Conservation (phyloP, 2,888 invertebrate genomes). For the Phengaris alcon region DNA sequence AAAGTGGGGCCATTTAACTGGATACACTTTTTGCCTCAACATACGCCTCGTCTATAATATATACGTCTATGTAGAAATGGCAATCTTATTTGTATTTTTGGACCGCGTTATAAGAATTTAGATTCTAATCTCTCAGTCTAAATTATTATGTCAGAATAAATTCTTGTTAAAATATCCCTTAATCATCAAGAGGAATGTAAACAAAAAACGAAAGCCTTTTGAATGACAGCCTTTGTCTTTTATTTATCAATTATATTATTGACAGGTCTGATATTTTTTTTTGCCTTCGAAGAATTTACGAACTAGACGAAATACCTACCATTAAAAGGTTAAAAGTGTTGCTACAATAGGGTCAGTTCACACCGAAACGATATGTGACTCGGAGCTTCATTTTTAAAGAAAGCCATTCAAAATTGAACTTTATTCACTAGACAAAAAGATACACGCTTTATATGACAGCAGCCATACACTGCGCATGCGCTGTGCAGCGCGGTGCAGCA, state of each 20-base stretch:
- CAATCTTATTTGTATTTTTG: neutral
- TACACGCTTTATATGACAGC: too few relatives aligned
- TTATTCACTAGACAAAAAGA: too few relatives aligned
- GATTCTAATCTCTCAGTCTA: neutral
- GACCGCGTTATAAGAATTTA: neutral
- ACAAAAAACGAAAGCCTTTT: slow-evolving; percentile 18
- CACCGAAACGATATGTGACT: too few relatives aligned
- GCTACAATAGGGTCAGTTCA: too few relatives aligned
- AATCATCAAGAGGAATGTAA: slow-evolving; percentile 19
- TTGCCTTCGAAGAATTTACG: neutral
- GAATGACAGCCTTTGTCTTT: slow-evolving; percentile 18
- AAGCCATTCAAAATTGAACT: too few relatives aligned
- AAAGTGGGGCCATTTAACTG: too few relatives aligned
- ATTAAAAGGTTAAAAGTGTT: neutral
- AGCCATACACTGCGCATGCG: too few relatives aligned
- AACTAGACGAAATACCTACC: neutral
- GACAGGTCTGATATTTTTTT: slow-evolving; percentile 1
- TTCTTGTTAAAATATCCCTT: neutral
- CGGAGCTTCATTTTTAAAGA: too few relatives aligned
- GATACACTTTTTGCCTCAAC: too few relatives aligned
- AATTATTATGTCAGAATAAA: neutral
- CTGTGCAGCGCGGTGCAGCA: too few relatives aligned
- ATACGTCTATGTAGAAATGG: neutral
- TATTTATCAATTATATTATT: slow-evolving; percentile 8
- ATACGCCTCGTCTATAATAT: too few relatives aligned